Evolutionary conservation across 2,113 vertebrate genomes (phyloP).

Genomic region (Choloepus hoffmanni): DNA sequence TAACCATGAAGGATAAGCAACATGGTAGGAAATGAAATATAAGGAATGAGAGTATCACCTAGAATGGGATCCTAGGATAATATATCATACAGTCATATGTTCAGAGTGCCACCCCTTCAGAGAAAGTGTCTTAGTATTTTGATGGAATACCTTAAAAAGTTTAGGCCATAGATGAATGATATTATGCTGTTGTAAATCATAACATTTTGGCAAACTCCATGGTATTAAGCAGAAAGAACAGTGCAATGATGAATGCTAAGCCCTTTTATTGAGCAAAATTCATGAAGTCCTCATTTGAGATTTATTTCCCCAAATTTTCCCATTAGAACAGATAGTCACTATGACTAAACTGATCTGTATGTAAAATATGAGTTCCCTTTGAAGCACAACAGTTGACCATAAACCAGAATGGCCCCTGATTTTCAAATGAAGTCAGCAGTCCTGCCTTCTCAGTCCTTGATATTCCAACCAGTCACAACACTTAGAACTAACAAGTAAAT

Average conservation of each 20-base stretch:
- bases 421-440: background rate
- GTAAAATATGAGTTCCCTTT: background rate
- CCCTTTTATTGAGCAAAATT: background rate
- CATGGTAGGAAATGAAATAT: background rate
- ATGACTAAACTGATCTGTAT: background rate
- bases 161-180: background rate
- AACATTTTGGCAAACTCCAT: background rate
- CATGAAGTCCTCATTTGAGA: background rate
- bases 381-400: no score
- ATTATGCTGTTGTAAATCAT: background rate
- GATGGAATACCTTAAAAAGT: background rate
- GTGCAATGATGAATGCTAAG: background rate
- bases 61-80: background rate
- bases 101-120: background rate
- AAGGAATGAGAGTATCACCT: background rate
- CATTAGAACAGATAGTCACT: background rate
- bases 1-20: background rate
- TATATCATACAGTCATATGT: background rate
- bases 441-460: fast-evolving
- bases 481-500: background rate
- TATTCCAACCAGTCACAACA: background rate
- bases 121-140: background rate
- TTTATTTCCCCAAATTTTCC: background rate
- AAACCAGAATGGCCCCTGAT: background rate
- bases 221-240: background rate